Base-by-base conservation (phyloP, 2,797 vertebrate genomes). In the Ispidina lecontei region DNA sequence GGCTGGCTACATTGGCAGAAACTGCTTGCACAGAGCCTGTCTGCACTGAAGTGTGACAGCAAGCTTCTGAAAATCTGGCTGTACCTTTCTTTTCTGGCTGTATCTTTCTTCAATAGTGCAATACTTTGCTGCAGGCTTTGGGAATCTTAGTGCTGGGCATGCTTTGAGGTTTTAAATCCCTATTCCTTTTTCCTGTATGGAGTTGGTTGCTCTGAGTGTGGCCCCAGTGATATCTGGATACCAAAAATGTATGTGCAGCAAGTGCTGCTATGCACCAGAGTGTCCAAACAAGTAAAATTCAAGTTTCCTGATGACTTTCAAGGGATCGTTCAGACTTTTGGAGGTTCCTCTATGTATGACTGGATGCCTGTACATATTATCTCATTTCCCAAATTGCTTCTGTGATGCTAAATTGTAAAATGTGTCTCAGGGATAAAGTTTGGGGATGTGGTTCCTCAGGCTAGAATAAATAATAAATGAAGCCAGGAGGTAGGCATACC, bases 371-470 rank as follows among this genome's bases (percentile, higher is more conserved):
- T 33, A 14, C 1, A 0, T 65, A 21, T 73, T 54, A 47, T 67
- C n/a, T 84, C 25, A 4, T 4, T 72, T 88, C 23, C 14, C 41
- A 79, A 68, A 29, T 35, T 10, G 4, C 13, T 81, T 59, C 54
- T 82, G 46, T 74, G 58, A 55, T 84, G 35, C 37, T 92, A 60
- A 64, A 54, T 33, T 62, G 19, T 54, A 55, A 69, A 54, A 46
- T 4, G 1, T 14, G 28, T 0, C 0, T 47, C 22, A 9, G 17
- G 13, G n/a, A 31, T 41, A 55, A 41, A 31, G 2, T 49, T 14
- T 2, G 0, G 3, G 2, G 13, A 5, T 7, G 12, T 44, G 31
- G 28, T 74, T 87, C 11, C 9, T 82, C 37, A 62, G 49, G 41
- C 19, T 26, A 47, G 19, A 31, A 25, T 46, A 47, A 56, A n/a